Percentiles rank a stretch among this genome's conserved stretches.
These are phyloP conservation scores for Octopus sinensis DNA, from an alignment of 1,140 invertebrate species.

Conservation along the genomic window DNA sequence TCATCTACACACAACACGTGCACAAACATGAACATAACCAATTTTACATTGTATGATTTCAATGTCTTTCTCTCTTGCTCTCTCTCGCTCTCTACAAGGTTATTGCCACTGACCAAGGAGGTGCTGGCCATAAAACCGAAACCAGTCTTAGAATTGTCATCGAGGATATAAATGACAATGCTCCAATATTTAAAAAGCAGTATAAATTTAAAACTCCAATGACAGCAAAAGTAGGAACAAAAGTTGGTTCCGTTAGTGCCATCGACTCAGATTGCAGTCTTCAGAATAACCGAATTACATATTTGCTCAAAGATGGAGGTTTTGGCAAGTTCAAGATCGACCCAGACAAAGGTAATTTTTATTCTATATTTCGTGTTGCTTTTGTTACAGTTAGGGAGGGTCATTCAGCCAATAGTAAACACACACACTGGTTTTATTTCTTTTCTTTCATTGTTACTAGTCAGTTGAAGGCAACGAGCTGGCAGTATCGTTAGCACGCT, in stretches of 20 bases:
- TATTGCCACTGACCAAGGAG: slow-evolving; percentile 6
- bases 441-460: no score
- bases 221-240: background rate
- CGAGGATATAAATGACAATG: slow-evolving; percentile 12
- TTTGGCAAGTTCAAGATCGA: slow-evolving; percentile 20
- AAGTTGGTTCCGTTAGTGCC: slow-evolving; percentile 7
- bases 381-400: no score
- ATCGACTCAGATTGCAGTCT: slow-evolving; percentile 4
- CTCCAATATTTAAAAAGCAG: background rate
- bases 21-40: no score
- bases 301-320: slow-evolving; percentile 15
- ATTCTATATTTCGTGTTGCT: no score
- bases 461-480: no score
- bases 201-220: background rate
- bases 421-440: no score
- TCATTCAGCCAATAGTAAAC: no score
- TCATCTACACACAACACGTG: background rate
- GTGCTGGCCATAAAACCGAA: background rate
- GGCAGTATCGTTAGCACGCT: no score
- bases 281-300: slow-evolving; percentile 21
- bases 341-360: slow-evolving; percentile 12
- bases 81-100: background rate
- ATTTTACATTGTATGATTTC: no score
- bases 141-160: background rate
- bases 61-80: background rate